phyloP scores from a whole-genome alignment of 2,113 vertebrate species.

The Greenwoodochromis staneri region DNA sequence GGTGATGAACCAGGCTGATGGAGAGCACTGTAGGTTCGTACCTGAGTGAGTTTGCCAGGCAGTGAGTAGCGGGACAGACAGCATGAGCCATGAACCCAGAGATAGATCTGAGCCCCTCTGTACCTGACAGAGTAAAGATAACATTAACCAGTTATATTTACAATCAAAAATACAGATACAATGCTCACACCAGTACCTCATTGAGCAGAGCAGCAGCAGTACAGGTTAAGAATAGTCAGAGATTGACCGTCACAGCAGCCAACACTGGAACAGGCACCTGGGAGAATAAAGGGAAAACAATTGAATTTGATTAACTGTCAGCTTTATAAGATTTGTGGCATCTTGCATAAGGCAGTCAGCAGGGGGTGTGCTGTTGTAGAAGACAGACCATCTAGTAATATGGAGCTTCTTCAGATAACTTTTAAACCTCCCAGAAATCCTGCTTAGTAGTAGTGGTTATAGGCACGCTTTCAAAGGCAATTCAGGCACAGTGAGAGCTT shows the following conservation, averaged over 20 bases:
- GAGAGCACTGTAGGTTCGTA: slow-evolving; percentile 69
- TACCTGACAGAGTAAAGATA: slow-evolving; percentile 33
- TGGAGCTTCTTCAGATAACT: background rate
- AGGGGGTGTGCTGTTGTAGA: background rate
- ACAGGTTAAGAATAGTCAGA: background rate
- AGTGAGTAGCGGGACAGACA: slow-evolving; percentile 38
- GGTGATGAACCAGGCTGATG: slow-evolving; percentile 13
- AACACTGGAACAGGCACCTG: background rate
- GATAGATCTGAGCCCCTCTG: slow-evolving; percentile 44
- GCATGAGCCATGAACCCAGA: slow-evolving; percentile 59
- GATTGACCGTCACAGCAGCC: background rate
- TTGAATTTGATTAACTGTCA: background rate
- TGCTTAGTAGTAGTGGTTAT: background rate
- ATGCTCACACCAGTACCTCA: slow-evolving; percentile 21
- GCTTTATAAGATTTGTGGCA: background rate
- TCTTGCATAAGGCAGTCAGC: background rate
- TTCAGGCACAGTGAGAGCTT: background rate
- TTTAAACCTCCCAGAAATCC: background rate
- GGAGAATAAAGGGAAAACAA: background rate
- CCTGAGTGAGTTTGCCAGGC: slow-evolving; percentile 20
- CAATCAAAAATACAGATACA: background rate
- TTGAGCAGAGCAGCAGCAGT: background rate
- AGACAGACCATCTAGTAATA: background rate
- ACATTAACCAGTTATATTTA: background rate
- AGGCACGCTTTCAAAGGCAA: background rate